These are phyloP conservation scores for Picathartes gymnocephalus DNA, from an alignment of 2,113 vertebrate genomes.

Conservation along the genomic window DNA sequence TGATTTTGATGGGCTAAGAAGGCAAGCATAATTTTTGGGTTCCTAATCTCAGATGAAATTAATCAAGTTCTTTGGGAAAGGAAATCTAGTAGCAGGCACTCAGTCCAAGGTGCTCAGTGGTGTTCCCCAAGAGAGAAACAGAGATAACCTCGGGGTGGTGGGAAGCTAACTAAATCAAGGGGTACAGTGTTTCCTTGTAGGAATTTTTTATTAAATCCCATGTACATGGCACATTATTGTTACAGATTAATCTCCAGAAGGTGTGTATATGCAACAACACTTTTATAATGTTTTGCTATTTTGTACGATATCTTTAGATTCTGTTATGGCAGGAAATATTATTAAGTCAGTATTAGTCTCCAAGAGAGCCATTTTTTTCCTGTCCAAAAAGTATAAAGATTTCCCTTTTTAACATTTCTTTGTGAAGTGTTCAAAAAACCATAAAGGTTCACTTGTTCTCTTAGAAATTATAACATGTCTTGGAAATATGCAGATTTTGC, in stretches of 20 bases:
- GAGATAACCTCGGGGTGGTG: no score
- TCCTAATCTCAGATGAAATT: neutral
- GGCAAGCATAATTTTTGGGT: neutral
- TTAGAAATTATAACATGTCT: neutral
- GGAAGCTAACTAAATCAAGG: neutral
- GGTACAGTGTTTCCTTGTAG: neutral
- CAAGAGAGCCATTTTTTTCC: neutral
- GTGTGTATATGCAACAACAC: fast-evolving
- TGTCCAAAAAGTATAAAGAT: neutral
- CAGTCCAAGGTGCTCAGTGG: neutral
- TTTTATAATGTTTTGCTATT: neutral
- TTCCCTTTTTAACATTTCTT: neutral
- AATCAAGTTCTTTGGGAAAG: neutral
- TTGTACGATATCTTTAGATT: neutral
- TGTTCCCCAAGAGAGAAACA: neutral
- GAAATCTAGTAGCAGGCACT: neutral
- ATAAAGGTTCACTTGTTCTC: neutral
- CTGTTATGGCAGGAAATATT: neutral
- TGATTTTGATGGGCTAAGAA: neutral
- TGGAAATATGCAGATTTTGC: neutral
- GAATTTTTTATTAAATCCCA: neutral
- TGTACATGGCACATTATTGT: neutral
- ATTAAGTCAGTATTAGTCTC: neutral
- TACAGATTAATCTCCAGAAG: neutral
- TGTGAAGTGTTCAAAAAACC: neutral